Evolutionary conservation across 2,797 vertebrate species (phyloP).

Genomic region (Sebastes hubbsi): DNA sequence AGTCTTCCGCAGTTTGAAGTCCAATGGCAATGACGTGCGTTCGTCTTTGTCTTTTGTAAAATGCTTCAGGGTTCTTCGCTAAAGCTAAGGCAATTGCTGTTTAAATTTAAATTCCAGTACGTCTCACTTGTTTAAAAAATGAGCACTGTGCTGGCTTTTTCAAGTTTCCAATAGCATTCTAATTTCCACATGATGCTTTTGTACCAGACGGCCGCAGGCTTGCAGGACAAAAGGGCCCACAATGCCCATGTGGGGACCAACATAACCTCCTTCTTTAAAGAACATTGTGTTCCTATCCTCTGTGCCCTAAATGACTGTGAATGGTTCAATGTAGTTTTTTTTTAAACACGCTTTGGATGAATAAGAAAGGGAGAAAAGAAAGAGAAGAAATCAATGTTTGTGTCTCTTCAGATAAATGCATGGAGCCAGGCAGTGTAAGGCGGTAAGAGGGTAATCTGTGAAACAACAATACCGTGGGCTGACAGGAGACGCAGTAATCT

Average conservation of each 20-base stretch:
- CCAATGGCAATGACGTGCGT: background rate
- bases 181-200: constrained; percentile 6
- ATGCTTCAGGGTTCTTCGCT: background rate
- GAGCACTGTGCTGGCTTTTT: background rate
- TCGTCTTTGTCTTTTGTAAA: constrained; percentile 12
- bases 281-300: constrained; percentile 30
- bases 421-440: constrained; percentile 49
- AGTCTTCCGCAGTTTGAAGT: constrained; percentile 4
- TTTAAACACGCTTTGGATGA: constrained; percentile 52
- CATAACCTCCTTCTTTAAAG: constrained; percentile 8
- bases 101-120: background rate
- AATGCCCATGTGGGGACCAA: constrained; percentile 5
- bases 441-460: constrained; percentile 74
- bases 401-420: constrained; percentile 71
- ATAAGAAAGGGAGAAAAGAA: constrained; percentile 53
- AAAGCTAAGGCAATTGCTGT: constrained; percentile 3
- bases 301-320: constrained; percentile 47
- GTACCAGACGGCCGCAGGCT: background rate
- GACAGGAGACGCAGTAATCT: constrained; percentile 74
- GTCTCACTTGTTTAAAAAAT: background rate
- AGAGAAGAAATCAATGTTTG: constrained; percentile 74
- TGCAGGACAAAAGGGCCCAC: constrained; percentile 24
- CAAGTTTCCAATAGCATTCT: background rate
- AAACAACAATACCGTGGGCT: constrained; percentile 73
- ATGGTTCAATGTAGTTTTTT: constrained; percentile 34